Conservation (phyloP, 2,888 invertebrate species). For the Lasioglossum leucozonium region DNA sequence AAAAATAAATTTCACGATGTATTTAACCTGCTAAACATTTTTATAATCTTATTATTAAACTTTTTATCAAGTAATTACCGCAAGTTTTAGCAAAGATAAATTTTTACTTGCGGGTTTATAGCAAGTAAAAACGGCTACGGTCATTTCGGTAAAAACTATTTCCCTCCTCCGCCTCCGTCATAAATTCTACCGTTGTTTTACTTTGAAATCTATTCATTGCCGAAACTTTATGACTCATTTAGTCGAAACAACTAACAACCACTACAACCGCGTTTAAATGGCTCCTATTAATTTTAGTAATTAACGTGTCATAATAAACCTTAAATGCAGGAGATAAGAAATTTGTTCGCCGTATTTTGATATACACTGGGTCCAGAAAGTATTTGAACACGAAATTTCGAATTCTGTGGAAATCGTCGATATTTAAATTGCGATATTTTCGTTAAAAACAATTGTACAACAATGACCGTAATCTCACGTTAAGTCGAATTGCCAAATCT, state of each 20-base stretch:
- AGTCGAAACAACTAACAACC: not conserved
- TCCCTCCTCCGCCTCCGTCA: not conserved
- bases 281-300: not conserved
- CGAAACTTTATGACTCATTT: not conserved
- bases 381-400: not conserved
- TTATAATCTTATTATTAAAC: not conserved
- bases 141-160: not conserved
- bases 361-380: not conserved
- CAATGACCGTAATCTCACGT: too few relatives aligned
- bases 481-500: too few relatives aligned
- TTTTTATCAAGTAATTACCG: not conserved
- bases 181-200: not conserved
- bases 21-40: not conserved
- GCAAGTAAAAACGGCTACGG: not conserved
- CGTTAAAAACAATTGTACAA: not conserved
- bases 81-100: constrained; percentile 15
- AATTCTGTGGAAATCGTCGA: not conserved
- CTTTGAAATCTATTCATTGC: not conserved
- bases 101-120: not conserved
- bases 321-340: not conserved
- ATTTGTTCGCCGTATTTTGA: not conserved
- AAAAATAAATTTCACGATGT: not conserved
- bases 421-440: not conserved
- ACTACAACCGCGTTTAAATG: not conserved
- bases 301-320: not conserved